These are phyloP conservation scores for Oxystoma pomonae DNA, from an alignment of 2,888 invertebrate species.

Conservation along the genomic window DNA sequence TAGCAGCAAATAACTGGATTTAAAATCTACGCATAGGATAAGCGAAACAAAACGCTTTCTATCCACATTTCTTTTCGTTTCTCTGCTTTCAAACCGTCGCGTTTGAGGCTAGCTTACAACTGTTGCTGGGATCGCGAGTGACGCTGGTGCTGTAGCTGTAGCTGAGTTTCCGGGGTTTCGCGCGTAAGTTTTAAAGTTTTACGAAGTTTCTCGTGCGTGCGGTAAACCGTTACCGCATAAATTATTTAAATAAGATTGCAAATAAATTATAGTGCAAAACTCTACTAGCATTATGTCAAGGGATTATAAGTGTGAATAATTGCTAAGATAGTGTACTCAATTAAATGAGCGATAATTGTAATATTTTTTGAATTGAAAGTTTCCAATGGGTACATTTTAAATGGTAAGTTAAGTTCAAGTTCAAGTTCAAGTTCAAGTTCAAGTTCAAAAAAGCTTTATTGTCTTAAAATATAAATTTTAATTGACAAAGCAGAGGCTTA, in stretches of 20 bases:
- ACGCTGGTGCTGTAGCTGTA: neutral
- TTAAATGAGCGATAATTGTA: neutral
- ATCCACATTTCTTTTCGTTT: too few species aligned
- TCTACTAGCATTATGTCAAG: neutral
- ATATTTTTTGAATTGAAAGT: neutral
- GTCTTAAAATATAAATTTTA: too few species aligned
- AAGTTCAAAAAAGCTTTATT: too few species aligned
- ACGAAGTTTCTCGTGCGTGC: neutral
- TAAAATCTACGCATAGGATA: too few species aligned
- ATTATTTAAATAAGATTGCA: too few species aligned
- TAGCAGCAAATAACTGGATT: too few species aligned
- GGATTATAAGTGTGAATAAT: neutral
- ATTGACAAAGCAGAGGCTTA: too few species aligned
- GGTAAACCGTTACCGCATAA: too few species aligned
- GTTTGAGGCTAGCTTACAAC: neutral
- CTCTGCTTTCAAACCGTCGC: neutral
- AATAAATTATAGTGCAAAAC: neutral
- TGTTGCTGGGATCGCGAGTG: neutral
- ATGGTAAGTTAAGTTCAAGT: neutral
- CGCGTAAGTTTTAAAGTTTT: neutral
- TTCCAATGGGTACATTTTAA: neutral
- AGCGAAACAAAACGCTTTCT: too few species aligned
- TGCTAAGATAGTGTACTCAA: neutral
- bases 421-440: too few species aligned
- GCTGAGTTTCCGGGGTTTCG: neutral